Base-by-base conservation (phyloP, 2,113 vertebrate species). In the Asarcornis scutulata region DNA sequence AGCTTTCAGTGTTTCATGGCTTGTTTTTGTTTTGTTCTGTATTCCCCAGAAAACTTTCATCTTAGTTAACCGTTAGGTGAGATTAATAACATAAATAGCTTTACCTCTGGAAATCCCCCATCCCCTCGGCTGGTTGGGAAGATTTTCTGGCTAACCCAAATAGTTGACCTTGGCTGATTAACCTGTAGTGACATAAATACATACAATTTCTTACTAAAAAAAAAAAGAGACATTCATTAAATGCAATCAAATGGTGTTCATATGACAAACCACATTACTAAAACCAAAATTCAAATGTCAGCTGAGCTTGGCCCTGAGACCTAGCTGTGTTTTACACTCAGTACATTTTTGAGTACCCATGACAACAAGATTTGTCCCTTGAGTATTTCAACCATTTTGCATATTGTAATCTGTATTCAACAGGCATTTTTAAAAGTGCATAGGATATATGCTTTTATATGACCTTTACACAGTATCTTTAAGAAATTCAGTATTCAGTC, bases 21-120 rank as follows among this genome's bases (percentile, higher is more conserved):
- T 74, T 56, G 44, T 13, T 55, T 56, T 53, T 15, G 29, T 29
- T 9, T 50, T 44, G 27, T 29, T 40, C 31, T 26, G 16, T 11
- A 34, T 46, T 16, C 17, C 11, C 17, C 9, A 34, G 16, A 56
- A 82, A 89, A 38, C 7, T 44, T 76, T 68, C 26, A 74, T 73
- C 31, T 94, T 46, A 83, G 36, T 22, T 67, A 91, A 71, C 14
- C 67, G 5, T 84, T 75, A 52, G 31, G 74, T 32, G 18, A 86
- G 85, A 88, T 20, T 56, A 93, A 91, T 52, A 25, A 64, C 17
- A 36, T 22, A 89, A 81, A 50, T 71, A 71, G 88, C 76, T 63
- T 98, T 98, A 98, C 98, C 98, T 98, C 94, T 76, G 95, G 96
- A 97, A 98, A 97, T 86, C 96, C 97, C 96, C 98, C 98, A 95